phyloP scores from a whole-genome alignment of 1,140 invertebrate species.

The Drosophila sproati region DNA sequence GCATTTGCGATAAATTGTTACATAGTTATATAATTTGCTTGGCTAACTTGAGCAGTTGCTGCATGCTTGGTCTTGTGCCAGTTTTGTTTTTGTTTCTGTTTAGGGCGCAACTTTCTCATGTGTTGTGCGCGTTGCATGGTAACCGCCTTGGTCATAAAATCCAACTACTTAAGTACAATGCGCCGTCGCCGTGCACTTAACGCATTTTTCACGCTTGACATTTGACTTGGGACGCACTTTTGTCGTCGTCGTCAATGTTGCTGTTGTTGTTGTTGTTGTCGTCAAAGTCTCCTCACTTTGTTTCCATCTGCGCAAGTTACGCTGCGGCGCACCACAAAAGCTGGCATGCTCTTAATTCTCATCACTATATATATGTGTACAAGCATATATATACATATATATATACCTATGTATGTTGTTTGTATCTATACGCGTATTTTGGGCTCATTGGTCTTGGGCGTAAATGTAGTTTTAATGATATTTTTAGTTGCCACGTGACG shows the following conservation, averaged over 20 bases:
- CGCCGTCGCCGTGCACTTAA: constrained; percentile 77
- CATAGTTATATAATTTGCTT: constrained; percentile 25
- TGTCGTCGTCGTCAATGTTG: constrained; percentile 47
- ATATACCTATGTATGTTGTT: constrained; percentile 17
- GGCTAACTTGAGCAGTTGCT: constrained; percentile 10
- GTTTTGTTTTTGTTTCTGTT: constrained; percentile 25
- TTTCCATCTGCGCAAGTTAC: constrained; percentile 16
- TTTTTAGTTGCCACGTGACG: constrained; percentile 77
- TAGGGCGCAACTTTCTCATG: constrained; percentile 56
- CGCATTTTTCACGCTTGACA: constrained; percentile 84
- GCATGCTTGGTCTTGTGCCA: constrained; percentile 25
- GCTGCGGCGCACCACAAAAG: constrained; percentile 41
- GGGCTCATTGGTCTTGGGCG: constrained; percentile 43
- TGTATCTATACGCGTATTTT: constrained; percentile 44
- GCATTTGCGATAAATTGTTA: neutral
- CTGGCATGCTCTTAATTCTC: constrained; percentile 25
- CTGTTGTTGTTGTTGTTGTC: constrained; percentile 12
- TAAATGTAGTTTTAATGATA: constrained; percentile 73
- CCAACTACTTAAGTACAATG: constrained; percentile 77
- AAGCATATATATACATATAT: constrained; percentile 23
- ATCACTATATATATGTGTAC: neutral
- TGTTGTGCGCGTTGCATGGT: constrained; percentile 48
- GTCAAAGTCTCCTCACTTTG: constrained; percentile 36
- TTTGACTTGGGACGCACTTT: constrained; percentile 82
- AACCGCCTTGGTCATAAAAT: constrained; percentile 62